A percentile compares a stretch with the other conserved stretches of the same genome.
Evolutionary conservation across 2,888 invertebrate genomes (phyloP).

Genomic region (Clostera curtula): DNA sequence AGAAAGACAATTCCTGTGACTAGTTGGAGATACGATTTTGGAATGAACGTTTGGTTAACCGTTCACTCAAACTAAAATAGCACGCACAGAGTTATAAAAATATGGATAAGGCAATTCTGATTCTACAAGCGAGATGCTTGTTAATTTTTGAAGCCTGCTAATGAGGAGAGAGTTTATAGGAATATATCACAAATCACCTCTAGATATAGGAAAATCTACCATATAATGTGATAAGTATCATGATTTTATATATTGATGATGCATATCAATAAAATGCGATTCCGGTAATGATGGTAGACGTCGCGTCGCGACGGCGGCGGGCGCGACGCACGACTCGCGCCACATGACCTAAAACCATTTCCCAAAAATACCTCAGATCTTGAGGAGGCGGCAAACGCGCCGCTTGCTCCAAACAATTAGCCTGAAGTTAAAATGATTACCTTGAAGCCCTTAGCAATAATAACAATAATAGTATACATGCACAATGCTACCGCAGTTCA

Average conservation of each 20-base stretch:
- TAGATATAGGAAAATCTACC: too few relatives aligned
- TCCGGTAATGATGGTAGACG: slow-evolving; percentile 11
- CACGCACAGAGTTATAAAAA: slow-evolving; percentile 17
- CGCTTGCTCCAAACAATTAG: slow-evolving; percentile 36
- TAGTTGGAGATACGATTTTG: slow-evolving; percentile 21
- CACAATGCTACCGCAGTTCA: slow-evolving; percentile 18
- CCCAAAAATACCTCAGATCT: slow-evolving; percentile 69
- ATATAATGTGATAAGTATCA: too few relatives aligned
- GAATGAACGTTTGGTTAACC: slow-evolving; percentile 28
- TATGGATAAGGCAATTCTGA: slow-evolving; percentile 20
- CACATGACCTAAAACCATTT: slow-evolving; percentile 66
- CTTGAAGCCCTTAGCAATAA: slow-evolving; percentile 24
- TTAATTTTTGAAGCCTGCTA: too few relatives aligned
- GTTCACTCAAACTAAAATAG: slow-evolving; percentile 35
- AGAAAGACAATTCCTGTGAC: too few relatives aligned
- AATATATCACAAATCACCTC: too few relatives aligned
- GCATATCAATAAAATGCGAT: too few relatives aligned
- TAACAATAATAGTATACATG: slow-evolving; percentile 12
- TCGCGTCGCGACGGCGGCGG: slow-evolving; percentile 20
- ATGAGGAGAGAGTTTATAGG: too few relatives aligned
- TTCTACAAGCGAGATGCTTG: background rate
- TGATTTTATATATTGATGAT: too few relatives aligned
- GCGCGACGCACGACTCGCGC: slow-evolving; percentile 18
- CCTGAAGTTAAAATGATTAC: slow-evolving; percentile 23
- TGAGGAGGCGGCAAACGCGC: slow-evolving; percentile 38